Evolutionary conservation across 2,113 vertebrate species (phyloP).

Genomic region (Syngnathus scovelli): DNA sequence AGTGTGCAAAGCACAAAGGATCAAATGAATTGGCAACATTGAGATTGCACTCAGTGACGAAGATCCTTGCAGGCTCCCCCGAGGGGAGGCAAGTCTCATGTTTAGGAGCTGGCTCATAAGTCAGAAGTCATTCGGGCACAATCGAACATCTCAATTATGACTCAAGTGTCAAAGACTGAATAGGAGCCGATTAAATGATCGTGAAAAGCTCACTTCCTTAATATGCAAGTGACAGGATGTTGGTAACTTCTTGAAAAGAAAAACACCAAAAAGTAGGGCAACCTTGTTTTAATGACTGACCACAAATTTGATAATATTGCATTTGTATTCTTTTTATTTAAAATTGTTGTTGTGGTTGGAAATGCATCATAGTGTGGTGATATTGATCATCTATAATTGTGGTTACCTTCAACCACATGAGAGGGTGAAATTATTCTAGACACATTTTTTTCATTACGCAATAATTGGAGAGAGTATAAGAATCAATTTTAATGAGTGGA

Average conservation of each 20-base stretch:
- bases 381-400: not conserved
- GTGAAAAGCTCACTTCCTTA: not conserved
- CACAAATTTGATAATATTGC: no score
- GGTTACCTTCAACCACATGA: not conserved
- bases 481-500: not conserved
- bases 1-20: conserved; percentile 30
- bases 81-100: conserved; percentile 11
- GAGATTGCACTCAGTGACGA: conserved; percentile 29
- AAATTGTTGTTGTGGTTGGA: not conserved
- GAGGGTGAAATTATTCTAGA: no score
- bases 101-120: conserved; percentile 27
- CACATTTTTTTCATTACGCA: no score
- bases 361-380: not conserved
- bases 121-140: conserved; percentile 2
- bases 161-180: not conserved
- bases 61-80: conserved; percentile 21
- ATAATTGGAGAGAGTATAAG: not conserved
- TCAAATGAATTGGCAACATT: conserved; percentile 29
- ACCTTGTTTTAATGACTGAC: not conserved
- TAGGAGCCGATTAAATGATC: not conserved
- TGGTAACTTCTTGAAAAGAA: not conserved
- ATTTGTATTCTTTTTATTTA: not conserved
- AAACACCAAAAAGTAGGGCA: not conserved
- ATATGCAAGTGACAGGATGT: not conserved
- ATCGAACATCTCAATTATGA: not conserved